These are phyloP conservation scores for Stegodyphus dumicola DNA, from an alignment of 1,140 invertebrate genomes.

Conservation along the genomic window DNA sequence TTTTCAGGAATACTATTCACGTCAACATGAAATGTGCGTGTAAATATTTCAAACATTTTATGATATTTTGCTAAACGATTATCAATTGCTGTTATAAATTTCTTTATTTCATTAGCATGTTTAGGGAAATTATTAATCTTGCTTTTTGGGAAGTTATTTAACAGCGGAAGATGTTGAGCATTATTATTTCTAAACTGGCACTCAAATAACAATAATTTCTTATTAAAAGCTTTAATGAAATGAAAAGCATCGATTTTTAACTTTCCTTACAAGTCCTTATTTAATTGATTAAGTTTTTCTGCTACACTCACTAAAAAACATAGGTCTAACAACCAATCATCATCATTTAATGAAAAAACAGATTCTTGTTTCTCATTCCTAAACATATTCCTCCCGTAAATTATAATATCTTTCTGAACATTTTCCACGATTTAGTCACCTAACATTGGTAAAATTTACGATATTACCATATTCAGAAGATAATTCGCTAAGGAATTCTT, in stretches of 20 bases:
- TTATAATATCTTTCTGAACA: neutral
- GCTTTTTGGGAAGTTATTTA: conserved; percentile 12
- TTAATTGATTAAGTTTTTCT: neutral
- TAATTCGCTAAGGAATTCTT: too few species aligned
- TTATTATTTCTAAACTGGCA: conserved; percentile 1
- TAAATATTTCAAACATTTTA: neutral
- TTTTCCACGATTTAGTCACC: neutral
- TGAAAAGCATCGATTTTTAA: neutral
- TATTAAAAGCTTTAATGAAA: neutral
- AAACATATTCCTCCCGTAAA: neutral
- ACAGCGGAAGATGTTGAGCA: conserved; percentile 1
- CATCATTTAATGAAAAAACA: neutral
- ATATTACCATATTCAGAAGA: too few species aligned
- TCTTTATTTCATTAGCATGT: neutral
- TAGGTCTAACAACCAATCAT: too few species aligned
- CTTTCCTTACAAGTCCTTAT: neutral
- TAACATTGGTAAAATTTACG: too few species aligned
- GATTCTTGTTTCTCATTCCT: neutral
- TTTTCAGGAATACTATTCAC: neutral
- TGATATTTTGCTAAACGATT: neutral
- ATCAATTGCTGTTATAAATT: neutral
- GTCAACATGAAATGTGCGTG: neutral
- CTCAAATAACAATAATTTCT: neutral
- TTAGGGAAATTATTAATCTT: neutral
- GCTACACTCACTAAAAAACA: too few species aligned